phyloP scores from a whole-genome alignment of 2,888 invertebrate genomes.

The Copidosoma aretas region DNA sequence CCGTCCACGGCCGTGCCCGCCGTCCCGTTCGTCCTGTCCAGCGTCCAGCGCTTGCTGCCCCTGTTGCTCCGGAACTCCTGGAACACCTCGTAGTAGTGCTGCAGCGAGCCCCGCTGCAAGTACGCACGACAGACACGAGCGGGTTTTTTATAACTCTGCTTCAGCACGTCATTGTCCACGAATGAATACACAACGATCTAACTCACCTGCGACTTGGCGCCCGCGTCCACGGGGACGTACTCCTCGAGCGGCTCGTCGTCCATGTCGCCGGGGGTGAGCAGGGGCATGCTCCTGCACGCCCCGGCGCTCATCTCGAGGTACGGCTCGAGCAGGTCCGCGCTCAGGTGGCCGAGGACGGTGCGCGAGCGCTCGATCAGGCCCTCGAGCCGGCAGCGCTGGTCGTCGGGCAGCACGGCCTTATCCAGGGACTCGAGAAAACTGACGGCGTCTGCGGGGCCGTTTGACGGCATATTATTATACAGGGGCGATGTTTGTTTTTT shows the following conservation, averaged over 20 bases:
- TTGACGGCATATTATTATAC: neutral
- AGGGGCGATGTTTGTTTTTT: too few relatives aligned
- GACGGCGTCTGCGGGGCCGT: constrained; percentile 38
- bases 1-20: constrained; percentile 8
- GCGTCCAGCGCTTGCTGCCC: constrained; percentile 9
- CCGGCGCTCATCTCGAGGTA: constrained; percentile 56
- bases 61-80: constrained; percentile 37
- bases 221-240: constrained; percentile 43
- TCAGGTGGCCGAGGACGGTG: constrained; percentile 25
- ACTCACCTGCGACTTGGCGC: constrained; percentile 10
- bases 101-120: constrained; percentile 35
- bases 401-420: constrained; percentile 47
- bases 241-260: constrained; percentile 15
- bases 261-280: neutral
- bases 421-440: constrained; percentile 51
- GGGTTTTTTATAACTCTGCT: neutral
- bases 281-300: constrained; percentile 1
- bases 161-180: too few relatives aligned
- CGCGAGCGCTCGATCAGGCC: constrained; percentile 49
- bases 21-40: constrained; percentile 4
- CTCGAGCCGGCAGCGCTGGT: constrained; percentile 45
- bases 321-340: constrained; percentile 51
- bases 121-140: neutral
- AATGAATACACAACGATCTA: neutral
- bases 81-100: constrained; percentile 52